phyloP scores from a whole-genome alignment of 2,113 vertebrate species.

The Strix uralensis region DNA sequence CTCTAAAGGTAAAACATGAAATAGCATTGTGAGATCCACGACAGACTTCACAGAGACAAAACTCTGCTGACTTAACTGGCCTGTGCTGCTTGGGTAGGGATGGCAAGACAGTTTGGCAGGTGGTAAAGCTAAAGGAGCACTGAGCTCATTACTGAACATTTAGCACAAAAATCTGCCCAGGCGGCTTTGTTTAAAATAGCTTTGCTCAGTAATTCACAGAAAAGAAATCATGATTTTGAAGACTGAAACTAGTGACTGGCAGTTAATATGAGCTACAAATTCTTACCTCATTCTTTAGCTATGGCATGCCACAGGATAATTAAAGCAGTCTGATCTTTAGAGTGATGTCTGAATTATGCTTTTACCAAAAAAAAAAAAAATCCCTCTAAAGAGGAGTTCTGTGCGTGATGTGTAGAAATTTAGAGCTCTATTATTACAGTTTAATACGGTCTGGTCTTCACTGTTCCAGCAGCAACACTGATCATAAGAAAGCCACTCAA shows the following conservation, averaged over 20 bases:
- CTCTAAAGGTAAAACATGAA: background rate
- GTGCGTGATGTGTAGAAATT: background rate
- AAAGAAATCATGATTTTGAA: background rate
- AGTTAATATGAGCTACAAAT: slow-evolving; percentile 58
- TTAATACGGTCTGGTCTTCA: background rate
- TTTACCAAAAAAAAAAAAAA: background rate
- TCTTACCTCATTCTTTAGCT: slow-evolving; percentile 54
- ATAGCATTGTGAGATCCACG: background rate
- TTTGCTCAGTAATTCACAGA: background rate
- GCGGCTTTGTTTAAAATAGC: background rate
- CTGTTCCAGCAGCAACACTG: background rate
- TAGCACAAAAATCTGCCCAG: background rate
- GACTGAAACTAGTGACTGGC: slow-evolving; percentile 31
- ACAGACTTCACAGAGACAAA: background rate
- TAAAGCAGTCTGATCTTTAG: slow-evolving; percentile 59
- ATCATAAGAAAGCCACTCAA: rapidly evolving
- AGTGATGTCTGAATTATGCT: slow-evolving; percentile 41
- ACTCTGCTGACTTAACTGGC: background rate
- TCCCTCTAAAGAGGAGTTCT: slow-evolving; percentile 31
- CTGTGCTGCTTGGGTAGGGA: background rate
- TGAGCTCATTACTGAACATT: background rate
- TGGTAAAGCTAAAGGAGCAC: background rate
- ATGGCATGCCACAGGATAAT: slow-evolving; percentile 42
- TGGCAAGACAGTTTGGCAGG: background rate
- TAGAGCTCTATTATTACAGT: background rate